A percentile compares a stretch with the other conserved stretches of the same genome.
These are phyloP conservation scores for Zaprionus obscuricornis DNA, from an alignment of 2,888 invertebrate species.

Conservation along the genomic window DNA sequence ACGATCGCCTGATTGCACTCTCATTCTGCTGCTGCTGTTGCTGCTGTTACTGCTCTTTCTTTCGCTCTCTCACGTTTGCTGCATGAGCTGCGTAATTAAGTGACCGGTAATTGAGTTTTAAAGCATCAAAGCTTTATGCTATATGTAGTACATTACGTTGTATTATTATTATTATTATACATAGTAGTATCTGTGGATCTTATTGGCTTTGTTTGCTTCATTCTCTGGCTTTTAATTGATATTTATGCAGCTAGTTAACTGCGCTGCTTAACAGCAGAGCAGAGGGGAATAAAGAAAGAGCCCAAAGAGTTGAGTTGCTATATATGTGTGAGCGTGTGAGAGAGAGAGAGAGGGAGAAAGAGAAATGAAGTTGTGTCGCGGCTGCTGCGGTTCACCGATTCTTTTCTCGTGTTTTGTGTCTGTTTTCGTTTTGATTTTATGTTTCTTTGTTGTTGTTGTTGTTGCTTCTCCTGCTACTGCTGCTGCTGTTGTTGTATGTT, in stretches of 20 bases:
- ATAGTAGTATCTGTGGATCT: conserved; percentile 20
- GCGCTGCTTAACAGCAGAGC: conserved; percentile 13
- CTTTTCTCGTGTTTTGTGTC: conserved; percentile 45
- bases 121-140: conserved; percentile 40
- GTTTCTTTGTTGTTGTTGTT: conserved; percentile 3
- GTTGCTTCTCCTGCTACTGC: neutral
- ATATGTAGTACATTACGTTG: no score
- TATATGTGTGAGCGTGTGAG: conserved; percentile 2
- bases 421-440: conserved; percentile 43
- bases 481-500: conserved; percentile 6
- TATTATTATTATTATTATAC: no score
- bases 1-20: conserved; percentile 3
- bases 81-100: conserved; percentile 64
- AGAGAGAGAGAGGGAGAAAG: conserved; percentile 20
- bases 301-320: neutral
- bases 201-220: conserved; percentile 39
- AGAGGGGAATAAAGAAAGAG: neutral
- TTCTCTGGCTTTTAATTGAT: conserved; percentile 67
- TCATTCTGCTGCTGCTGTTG: neutral
- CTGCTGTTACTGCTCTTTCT: conserved; percentile 1
- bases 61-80: conserved; percentile 17
- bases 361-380: no score
- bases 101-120: conserved; percentile 71
- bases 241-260: conserved; percentile 73
- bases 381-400: conserved; percentile 61